phyloP scores from a whole-genome alignment of 2,113 vertebrate genomes.

The Cavia porcellus region DNA sequence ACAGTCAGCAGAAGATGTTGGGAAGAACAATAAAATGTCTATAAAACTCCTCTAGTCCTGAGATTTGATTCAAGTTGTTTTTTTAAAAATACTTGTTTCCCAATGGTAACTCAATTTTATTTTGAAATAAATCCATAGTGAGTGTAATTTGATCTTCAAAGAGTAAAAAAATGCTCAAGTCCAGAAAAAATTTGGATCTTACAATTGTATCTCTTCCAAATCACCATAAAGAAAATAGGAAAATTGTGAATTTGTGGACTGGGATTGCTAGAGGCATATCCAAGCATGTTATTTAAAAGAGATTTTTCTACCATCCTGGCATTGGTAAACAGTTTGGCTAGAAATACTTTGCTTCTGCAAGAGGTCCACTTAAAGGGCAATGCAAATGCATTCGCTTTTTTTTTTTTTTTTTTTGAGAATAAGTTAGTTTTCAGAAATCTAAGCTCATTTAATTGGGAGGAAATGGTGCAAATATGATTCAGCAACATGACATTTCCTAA shows the following conservation, averaged over 20 bases:
- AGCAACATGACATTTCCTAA: constrained; percentile 7
- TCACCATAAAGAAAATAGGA: constrained; percentile 56
- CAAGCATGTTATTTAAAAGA: constrained; percentile 2
- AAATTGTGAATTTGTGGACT: background rate
- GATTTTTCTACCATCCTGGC: constrained; percentile 30
- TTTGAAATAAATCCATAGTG: constrained; percentile 20
- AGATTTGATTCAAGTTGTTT: constrained; percentile 45
- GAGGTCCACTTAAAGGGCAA: constrained; percentile 1
- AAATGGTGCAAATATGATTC: constrained; percentile 61
- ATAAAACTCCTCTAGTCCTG: background rate
- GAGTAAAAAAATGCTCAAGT: constrained; percentile 12
- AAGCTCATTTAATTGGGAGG: constrained; percentile 30
- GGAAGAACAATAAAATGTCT: constrained; percentile 54
- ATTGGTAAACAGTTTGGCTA: background rate
- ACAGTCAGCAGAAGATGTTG: background rate
- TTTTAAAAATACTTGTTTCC: background rate
- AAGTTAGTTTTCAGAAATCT: constrained; percentile 65
- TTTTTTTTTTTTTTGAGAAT: constrained; percentile 50
- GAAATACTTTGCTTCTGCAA: background rate
- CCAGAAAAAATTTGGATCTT: constrained; percentile 36
- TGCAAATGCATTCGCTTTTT: constrained; percentile 15
- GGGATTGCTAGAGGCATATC: background rate
- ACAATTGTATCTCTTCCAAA: constrained; percentile 18
- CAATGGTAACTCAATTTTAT: constrained; percentile 56
- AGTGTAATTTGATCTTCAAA: constrained; percentile 60